Percentiles rank a stretch among this genome's conserved stretches.
These are phyloP conservation scores for Bhutanitis thaidina DNA, from an alignment of 2,888 invertebrate genomes.

Conservation along the genomic window DNA sequence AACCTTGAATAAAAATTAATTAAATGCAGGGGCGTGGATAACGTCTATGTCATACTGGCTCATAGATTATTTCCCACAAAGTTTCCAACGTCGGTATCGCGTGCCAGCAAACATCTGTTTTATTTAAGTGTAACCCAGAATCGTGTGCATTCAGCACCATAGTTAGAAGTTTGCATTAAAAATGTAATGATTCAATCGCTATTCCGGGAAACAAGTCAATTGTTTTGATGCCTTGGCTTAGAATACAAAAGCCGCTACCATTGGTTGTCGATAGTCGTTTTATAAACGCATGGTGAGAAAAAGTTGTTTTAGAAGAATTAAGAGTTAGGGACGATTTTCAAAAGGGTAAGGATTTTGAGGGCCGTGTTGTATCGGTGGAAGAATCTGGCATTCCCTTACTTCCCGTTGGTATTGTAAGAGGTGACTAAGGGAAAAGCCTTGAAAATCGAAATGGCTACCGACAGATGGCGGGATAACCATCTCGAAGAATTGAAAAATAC, in stretches of 20 bases:
- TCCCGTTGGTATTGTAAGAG: no score
- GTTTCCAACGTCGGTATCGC: conserved; percentile 29
- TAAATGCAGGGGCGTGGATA: background rate
- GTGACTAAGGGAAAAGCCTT: no score
- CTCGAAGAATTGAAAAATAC: no score
- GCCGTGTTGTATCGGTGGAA: no score
- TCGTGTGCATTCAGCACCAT: conserved; percentile 25
- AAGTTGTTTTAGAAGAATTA: no score
- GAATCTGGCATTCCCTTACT: no score
- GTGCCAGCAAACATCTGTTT: conserved; percentile 42
- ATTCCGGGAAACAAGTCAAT: conserved; percentile 60
- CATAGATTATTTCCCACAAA: background rate
- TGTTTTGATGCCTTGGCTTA: conserved; percentile 29
- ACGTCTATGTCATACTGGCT: conserved; percentile 4
- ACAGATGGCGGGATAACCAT: no score
- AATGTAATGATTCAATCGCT: conserved; percentile 60
- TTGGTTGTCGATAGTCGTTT: background rate
- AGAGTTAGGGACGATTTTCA: no score
- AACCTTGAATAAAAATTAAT: conserved; percentile 8
- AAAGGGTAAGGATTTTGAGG: no score
- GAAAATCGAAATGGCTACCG: no score
- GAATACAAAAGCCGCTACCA: conserved; percentile 7
- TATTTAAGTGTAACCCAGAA: conserved; percentile 36
- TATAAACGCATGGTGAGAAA: no score
- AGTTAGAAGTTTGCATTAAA: conserved; percentile 48